Conservation (phyloP, 2,797 vertebrate species). For the Trichosurus vulpecula region DNA sequence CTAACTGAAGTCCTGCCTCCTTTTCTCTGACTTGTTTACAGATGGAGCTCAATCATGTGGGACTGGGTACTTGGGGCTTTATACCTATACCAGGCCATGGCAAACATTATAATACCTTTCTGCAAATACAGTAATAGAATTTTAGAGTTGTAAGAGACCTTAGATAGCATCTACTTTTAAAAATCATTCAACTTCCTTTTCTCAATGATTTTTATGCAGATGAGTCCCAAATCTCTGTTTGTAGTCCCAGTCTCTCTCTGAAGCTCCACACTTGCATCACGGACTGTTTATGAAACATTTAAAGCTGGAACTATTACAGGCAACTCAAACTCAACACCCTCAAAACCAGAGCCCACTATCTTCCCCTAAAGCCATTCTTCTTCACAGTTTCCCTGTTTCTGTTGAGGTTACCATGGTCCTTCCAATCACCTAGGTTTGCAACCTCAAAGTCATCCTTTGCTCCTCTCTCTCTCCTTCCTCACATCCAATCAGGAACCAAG, state of each 20-base stretch:
- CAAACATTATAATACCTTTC: not conserved
- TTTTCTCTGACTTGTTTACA: not conserved
- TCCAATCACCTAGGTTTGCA: not conserved
- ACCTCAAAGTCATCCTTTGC: not conserved
- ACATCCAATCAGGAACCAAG: not conserved
- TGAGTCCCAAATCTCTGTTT: not conserved
- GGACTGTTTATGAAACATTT: not conserved
- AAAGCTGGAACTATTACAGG: not conserved
- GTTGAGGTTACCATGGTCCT: not conserved
- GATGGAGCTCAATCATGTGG: not conserved
- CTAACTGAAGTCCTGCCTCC: not conserved
- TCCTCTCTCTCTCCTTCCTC: not conserved
- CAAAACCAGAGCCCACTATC: not conserved
- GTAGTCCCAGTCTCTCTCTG: not conserved
- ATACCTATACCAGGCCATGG: not conserved
- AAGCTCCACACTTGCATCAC: not conserved
- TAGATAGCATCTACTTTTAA: not conserved
- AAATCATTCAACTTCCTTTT: not conserved
- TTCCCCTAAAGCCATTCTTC: not conserved
- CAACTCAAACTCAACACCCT: not conserved
- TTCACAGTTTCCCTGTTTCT: not conserved
- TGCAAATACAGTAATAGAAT: not conserved
- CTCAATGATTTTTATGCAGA: not conserved
- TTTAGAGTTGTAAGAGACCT: not conserved
- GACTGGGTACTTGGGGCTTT: not conserved